These are phyloP conservation scores for Coregonus clupeaformis DNA, from an alignment of 2,113 vertebrate species.

Conservation along the genomic window DNA sequence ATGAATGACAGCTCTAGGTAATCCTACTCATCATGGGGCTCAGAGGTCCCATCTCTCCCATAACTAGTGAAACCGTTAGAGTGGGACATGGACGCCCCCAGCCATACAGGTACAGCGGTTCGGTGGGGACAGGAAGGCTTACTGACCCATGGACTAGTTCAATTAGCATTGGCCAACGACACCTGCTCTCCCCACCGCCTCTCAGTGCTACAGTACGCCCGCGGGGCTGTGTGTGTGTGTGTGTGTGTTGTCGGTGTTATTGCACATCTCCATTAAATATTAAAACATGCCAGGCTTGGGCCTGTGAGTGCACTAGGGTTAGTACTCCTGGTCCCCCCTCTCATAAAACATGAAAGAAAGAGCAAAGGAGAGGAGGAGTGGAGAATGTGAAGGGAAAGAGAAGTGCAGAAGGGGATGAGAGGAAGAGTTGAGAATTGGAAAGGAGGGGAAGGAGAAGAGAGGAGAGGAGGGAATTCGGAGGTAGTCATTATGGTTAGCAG, in stretches of 20 bases:
- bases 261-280: conserved; percentile 80
- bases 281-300: conserved; percentile 68
- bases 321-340: conserved; percentile 68
- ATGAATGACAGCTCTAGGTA: conserved; percentile 5
- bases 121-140: conserved; percentile 61
- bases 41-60: conserved; percentile 26
- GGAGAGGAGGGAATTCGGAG: not conserved
- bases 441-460: not conserved
- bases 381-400: not conserved
- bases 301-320: conserved; percentile 62
- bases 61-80: conserved; percentile 7
- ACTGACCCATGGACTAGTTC: conserved; percentile 74
- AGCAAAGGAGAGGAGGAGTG: conserved; percentile 33
- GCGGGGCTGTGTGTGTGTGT: conserved; percentile 32
- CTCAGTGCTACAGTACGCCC: conserved; percentile 7
- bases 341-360: conserved; percentile 79
- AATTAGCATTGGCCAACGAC: conserved; percentile 77
- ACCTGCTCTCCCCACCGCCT: conserved; percentile 66
- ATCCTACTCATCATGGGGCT: conserved; percentile 3
- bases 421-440: conserved; percentile 31
- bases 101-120: conserved; percentile 35
- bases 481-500: not conserved
- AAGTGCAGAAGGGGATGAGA: conserved; percentile 5
- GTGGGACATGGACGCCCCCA: conserved; percentile 37
- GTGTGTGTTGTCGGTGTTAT: conserved; percentile 65